Evolutionary conservation across 2,113 vertebrate genomes (phyloP).

Genomic region (Bombycilla garrulus): DNA sequence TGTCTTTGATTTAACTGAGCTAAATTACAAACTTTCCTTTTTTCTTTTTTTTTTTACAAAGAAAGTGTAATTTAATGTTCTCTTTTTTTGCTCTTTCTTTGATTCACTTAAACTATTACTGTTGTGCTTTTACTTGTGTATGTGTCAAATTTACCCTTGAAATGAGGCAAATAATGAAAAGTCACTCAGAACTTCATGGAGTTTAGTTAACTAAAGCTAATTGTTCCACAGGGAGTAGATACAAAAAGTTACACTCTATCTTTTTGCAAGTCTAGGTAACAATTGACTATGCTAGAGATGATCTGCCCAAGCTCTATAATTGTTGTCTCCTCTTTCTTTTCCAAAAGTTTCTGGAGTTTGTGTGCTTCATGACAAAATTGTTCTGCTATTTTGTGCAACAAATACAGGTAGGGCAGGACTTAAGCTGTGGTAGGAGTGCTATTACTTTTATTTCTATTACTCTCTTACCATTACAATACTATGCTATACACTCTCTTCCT

Average conservation of each 20-base stretch:
- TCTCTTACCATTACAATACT: background rate
- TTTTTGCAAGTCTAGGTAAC: background rate
- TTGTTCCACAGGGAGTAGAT: background rate
- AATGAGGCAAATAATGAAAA: background rate
- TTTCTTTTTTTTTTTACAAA: background rate
- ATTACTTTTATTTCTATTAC: background rate
- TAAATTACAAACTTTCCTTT: background rate
- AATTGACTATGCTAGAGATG: background rate
- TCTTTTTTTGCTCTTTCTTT: background rate
- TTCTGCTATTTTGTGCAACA: background rate
- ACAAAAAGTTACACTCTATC: background rate
- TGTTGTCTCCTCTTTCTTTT: background rate
- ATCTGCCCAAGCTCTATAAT: background rate
- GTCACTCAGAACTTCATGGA: fast-evolving
- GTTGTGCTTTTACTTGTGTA: background rate
- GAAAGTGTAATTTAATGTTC: background rate
- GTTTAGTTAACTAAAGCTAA: background rate
- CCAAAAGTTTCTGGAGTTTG: background rate
- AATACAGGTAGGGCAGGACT: background rate
- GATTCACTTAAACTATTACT: background rate
- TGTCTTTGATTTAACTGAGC: background rate
- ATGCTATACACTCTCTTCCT: background rate
- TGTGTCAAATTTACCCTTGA: background rate
- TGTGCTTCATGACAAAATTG: background rate
- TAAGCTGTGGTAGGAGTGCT: background rate